Evolutionary conservation across 2,113 vertebrate species (phyloP), one percentile per base, ranked within the genome.

Genomic region (Callipepla squamata): DNA sequence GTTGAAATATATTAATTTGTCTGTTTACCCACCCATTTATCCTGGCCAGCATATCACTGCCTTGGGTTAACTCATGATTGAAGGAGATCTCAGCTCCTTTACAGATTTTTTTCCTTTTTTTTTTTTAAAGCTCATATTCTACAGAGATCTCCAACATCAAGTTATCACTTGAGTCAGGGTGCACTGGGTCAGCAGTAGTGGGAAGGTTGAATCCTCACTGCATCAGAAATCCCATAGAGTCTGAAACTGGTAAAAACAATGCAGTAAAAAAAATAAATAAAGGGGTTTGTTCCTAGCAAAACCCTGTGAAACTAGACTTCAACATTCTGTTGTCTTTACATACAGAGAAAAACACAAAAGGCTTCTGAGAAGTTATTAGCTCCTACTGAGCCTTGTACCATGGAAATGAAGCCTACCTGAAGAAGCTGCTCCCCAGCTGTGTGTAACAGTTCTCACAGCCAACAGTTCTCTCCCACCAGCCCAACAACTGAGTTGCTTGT

Each of bases 1-100:
- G 82, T 48, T 40, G 26, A 70, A 67, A 55, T 80, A 80, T 77
- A 80, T 80, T 85, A 38, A 74, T 91, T 87, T 83, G 70, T 94
- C 47, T 47, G 40, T 77, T 73, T 85, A 40, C 57, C 67, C 59
- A 30, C 17, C 25, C 13, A 26, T 15, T 26, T 13, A 70, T 77
- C 68, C 51, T 55, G 59, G 40, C 7, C 34, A 85, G 11, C 3
- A 28, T 20, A 44, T 47, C 1, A n/a, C 58, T 85, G 87, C 22
- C 20, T 82, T 87, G 25, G 17, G 17, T 79, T 80, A 59, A 58
- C 70, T 87, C 61, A 36, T 68, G 5, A 50, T 80, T 34, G 55
- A 36, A 80, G 36, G 38, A 74, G 1, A 51, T 90, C 32, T 80
- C 3, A 4, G 11, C 4, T 86, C 13, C 25, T 86, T 59, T 26